Base-by-base conservation (phyloP, 2,888 invertebrate species). In the Epinotia nisella region DNA sequence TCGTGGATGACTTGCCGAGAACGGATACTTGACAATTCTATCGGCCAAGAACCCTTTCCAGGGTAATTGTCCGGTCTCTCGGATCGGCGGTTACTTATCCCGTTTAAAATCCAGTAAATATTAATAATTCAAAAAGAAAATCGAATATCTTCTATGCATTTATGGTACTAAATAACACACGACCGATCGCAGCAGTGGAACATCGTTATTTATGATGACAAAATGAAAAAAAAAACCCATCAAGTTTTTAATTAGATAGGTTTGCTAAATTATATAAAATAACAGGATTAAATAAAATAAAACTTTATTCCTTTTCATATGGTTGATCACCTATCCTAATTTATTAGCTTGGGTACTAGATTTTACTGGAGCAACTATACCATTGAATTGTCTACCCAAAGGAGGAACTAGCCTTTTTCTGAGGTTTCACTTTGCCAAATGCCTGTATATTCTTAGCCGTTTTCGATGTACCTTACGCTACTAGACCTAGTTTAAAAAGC, bases 1-100 rank as follows among this genome's bases (percentile, higher is more conserved):
- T 88, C 89, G 90, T 89, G 87, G 87, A 87, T 89, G 90, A 92
- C 90, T 86, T 82, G 82, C 82, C 83, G 80, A 83, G 81, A 83
- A 85, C 84, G 80, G 83, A 85, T 88, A 87, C 87, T 87, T 84
- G 80, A 83, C 81, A 82, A 69, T 69, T 73, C 68, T 73, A 73
- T 69, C 45, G 69, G 64, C 29, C 69, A 73, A 64, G 51, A 69
- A 64, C 53, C 68, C 51, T 64, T 73, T 69, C 59, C 29, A 59
- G 41, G 58, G 41, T 66, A 66, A 73, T 73, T 73, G 62, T 62
- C 67, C 68, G 72, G 72, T 68, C 58, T 29, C 21, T 39, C n/a
- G 51, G 55, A 67, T 51, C 55, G 19, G 41, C n/a, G 60, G 55
- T 62, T 49, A 39, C 35, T 65, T 51, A 62, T 29, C 19, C 2